Percentiles rank a stretch among this genome's conserved stretches.
Conservation (phyloP, 2,113 vertebrate genomes). For the Tyto alba region DNA sequence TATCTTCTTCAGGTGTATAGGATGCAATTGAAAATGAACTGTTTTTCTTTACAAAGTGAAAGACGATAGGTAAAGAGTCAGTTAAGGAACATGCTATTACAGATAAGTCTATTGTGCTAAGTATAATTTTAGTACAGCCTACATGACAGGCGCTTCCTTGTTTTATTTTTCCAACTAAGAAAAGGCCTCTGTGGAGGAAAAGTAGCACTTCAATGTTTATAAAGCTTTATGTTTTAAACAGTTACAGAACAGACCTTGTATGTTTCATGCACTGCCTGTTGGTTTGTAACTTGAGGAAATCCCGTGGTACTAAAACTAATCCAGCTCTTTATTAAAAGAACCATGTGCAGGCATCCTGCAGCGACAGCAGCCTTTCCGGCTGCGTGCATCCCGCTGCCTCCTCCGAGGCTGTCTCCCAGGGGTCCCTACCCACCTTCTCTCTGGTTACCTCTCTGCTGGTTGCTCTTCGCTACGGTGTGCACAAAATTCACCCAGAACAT, state of each 20-base stretch:
- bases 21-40: not conserved
- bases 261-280: not conserved
- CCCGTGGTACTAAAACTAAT: not conserved
- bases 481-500: not conserved
- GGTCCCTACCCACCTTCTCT: not conserved
- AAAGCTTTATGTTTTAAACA: not conserved
- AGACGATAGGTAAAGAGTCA: not conserved
- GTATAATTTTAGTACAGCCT: not conserved
- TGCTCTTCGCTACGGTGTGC: rapidly evolving
- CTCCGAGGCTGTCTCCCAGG: rapidly evolving
- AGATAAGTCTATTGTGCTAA: not conserved
- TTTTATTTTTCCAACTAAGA: not conserved
- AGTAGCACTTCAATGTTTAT: not conserved
- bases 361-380: not conserved
- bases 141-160: not conserved
- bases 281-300: not conserved
- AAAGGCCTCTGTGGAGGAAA: not conserved
- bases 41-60: not conserved
- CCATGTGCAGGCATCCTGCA: not conserved
- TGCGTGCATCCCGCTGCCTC: rapidly evolving
- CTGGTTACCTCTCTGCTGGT: not conserved
- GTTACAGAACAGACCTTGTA: not conserved
- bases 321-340: not conserved
- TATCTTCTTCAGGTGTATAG: not conserved
- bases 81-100: not conserved